Conservation (phyloP, 1,140 invertebrate species). For the Cecropterus lyciades region DNA sequence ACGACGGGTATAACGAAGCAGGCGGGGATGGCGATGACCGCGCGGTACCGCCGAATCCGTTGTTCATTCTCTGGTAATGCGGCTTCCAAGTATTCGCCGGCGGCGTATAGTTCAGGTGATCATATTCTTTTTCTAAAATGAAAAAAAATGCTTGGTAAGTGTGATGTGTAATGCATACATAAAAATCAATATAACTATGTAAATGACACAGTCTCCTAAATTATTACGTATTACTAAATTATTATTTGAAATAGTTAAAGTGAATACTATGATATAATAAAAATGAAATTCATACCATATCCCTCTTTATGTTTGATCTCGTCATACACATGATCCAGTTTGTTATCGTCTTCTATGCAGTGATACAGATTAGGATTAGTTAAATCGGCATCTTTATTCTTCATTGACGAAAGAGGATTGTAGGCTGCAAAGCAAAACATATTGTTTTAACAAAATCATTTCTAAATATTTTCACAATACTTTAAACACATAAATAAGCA, state of each 20-base stretch:
- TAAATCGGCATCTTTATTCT: constrained; percentile 93
- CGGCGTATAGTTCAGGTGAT: constrained; percentile 93
- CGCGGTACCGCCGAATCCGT: constrained; percentile 72
- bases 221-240: too few relatives aligned
- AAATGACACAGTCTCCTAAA: too few relatives aligned
- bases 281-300: constrained; percentile 54
- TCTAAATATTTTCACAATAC: too few relatives aligned
- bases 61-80: constrained; percentile 92
- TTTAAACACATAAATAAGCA: not conserved
- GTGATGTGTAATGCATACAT: too few relatives aligned
- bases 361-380: constrained; percentile 95
- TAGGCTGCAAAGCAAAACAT: constrained; percentile 82
- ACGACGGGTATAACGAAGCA: not conserved
- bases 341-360: constrained; percentile 89
- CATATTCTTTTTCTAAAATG: constrained; percentile 91
- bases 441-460: not conserved
- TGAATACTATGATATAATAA: too few relatives aligned
- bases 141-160: not conserved
- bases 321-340: constrained; percentile 94
- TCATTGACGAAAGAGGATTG: constrained; percentile 86
- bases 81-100: constrained; percentile 92
- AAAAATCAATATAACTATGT: too few relatives aligned
- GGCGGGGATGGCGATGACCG: constrained; percentile 42
- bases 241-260: too few relatives aligned
- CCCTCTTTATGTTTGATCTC: constrained; percentile 94